Conservation (phyloP, 2,888 invertebrate species). For the Lasius fuliginosus region DNA sequence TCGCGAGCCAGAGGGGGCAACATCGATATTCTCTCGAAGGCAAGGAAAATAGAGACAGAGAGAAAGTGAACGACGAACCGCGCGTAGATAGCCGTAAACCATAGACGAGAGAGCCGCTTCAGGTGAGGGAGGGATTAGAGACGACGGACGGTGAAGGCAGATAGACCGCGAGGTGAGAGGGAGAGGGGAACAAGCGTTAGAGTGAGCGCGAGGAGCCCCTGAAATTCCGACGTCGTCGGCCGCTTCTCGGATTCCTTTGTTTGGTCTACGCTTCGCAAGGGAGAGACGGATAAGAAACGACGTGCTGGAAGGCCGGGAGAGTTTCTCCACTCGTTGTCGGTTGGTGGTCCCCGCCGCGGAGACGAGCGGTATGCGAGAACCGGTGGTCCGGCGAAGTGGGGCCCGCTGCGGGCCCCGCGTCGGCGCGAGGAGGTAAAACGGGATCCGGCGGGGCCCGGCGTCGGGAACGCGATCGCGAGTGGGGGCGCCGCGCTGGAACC, state of each 20-base stretch:
- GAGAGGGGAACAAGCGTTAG: conserved; percentile 25
- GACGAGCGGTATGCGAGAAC: conserved; percentile 71
- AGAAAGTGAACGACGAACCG: conserved; percentile 43
- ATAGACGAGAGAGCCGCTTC: conserved; percentile 26
- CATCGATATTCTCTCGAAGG: conserved; percentile 49
- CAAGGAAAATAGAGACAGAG: conserved; percentile 24
- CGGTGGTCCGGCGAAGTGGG: conserved; percentile 57
- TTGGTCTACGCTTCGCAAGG: conserved; percentile 77
- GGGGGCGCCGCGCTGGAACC: conserved; percentile 57
- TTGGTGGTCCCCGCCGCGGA: conserved; percentile 74
- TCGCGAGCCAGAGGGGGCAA: conserved; percentile 45
- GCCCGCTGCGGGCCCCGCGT: conserved; percentile 17
- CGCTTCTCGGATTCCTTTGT: conserved; percentile 77
- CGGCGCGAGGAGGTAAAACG: conserved; percentile 51
- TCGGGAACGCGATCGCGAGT: conserved; percentile 38
- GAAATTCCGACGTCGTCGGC: conserved; percentile 67
- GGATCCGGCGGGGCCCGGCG: conserved; percentile 73
- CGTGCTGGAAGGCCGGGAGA: conserved; percentile 75
- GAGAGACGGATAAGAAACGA: conserved; percentile 79
- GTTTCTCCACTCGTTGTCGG: conserved; percentile 75
- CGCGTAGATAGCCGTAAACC: conserved; percentile 47
- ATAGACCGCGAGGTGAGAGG: conserved; percentile 17
- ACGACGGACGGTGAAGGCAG: neutral
- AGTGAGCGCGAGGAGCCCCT: conserved; percentile 55
- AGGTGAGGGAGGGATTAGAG: neutral